Base-by-base conservation (phyloP, 2,113 vertebrate genomes). In the Ramphastos sulfuratus region DNA sequence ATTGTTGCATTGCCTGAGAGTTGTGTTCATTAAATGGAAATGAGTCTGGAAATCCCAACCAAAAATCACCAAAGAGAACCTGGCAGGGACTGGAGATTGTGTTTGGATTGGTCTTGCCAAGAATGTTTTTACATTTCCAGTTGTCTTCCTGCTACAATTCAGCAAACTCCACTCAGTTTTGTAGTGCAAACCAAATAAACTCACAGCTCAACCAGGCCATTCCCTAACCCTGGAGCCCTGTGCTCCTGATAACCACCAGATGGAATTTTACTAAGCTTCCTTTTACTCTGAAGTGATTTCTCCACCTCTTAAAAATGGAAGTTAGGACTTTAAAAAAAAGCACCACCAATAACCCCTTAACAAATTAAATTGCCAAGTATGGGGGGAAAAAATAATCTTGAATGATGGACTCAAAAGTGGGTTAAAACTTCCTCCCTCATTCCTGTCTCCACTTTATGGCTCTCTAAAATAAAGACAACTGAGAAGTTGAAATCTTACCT, bases 401-500 rank as follows among this genome's bases (percentile, higher is more conserved):
- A 52, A 52, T 52, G 25, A 52, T 25, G 24, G 23, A 52, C 50
- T 25, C 0, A 27, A 55, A 74, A 54, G 13, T 9, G 16, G 46
- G 55, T 17, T 25, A 61, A 50, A 37, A 17, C 7, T 15, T 35
- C n/a, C 13, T 35, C n/a, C 13, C 30, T 66, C 13, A 0, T 52
- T 63, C 71, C 15, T 1, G 9, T 25, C 87, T 61, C 61, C 59
- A 8, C 15, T 19, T 9, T 2, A 9, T 5, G 23, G 54, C 19
- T 60, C 42, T n/a, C 87, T 76, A 31, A 75, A 87, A 69, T 44
- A 48, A 87, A 71, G 82, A 82, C 15, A 5, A 27, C 31, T 65
- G 21, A 90, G 46, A 79, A 95, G 85, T 52, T 66, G 3, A 35
- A 21, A 80, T 96, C 98, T 98, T 98, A 99, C 99, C 98, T 99